Percentiles rank a stretch among this genome's conserved stretches.
phyloP scores from a whole-genome alignment of 2,797 vertebrate genomes.

The Cebuella pygmaea region DNA sequence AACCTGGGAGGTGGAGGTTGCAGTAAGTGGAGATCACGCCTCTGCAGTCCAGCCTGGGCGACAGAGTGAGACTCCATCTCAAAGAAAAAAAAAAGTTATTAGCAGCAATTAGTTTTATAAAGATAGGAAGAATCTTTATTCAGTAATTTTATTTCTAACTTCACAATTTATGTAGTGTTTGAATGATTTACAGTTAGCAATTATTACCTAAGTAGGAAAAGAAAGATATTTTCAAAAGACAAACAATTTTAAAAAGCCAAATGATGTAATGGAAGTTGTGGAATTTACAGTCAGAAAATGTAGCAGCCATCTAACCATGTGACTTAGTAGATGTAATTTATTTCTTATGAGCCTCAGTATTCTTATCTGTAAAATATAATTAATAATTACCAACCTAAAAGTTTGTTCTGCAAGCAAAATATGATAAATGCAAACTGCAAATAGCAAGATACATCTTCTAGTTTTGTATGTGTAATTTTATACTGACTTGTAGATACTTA shows the following conservation, averaged over 20 bases:
- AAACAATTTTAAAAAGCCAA: neutral
- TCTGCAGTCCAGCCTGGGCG: neutral
- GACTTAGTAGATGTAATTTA: neutral
- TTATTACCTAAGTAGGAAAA: slow-evolving; percentile 3
- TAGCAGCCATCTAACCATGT: neutral
- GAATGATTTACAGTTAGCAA: neutral
- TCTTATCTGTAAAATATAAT: neutral
- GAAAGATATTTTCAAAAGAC: neutral
- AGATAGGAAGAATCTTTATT: neutral
- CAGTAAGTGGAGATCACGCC: neutral
- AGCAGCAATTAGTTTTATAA: neutral
- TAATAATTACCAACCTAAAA: neutral
- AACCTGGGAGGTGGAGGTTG: neutral
- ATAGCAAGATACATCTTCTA: neutral
- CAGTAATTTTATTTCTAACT: neutral
- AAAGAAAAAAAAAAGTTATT: neutral
- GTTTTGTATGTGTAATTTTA: neutral
- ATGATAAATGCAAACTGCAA: neutral
- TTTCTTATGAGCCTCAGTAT: neutral
- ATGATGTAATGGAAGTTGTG: neutral
- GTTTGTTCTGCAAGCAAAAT: neutral
- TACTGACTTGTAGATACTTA: neutral
- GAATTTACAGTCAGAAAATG: neutral
- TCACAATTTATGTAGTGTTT: neutral
- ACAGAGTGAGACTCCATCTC: neutral